These are phyloP conservation scores for Philotrypesis tridentata DNA, from an alignment of 1,140 invertebrate species.

Conservation along the genomic window DNA sequence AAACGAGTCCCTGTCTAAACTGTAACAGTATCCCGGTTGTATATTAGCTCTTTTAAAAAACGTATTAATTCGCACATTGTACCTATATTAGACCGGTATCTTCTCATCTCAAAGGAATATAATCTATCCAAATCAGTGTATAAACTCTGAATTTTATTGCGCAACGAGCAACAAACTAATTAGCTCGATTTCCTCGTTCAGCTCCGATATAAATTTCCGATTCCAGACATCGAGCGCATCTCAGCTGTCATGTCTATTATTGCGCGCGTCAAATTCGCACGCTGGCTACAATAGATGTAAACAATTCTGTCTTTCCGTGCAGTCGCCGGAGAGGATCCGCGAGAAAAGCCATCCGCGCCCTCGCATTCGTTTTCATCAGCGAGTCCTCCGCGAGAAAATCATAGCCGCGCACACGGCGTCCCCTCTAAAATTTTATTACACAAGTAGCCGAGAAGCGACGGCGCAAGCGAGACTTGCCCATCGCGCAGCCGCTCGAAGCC, in stretches of 20 bases:
- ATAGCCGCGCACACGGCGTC: background rate
- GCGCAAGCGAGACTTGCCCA: constrained; percentile 6
- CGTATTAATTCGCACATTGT: too few relatives aligned
- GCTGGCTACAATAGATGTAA: background rate
- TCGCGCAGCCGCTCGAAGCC: constrained; percentile 25
- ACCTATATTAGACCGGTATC: too few relatives aligned
- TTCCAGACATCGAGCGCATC: too few relatives aligned
- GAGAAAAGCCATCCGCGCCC: background rate
- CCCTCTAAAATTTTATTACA: constrained; percentile 32
- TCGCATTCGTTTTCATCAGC: background rate
- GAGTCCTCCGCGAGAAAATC: background rate
- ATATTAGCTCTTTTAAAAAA: too few relatives aligned
- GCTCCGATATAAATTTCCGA: background rate
- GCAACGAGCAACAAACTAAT: background rate
- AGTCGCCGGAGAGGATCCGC: too few relatives aligned
- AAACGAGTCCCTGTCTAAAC: too few relatives aligned
- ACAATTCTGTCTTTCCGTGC: constrained; percentile 4
- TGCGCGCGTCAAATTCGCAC: background rate
- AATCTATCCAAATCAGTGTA: too few relatives aligned
- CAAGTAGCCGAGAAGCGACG: background rate
- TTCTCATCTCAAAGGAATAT: too few relatives aligned
- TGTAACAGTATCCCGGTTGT: too few relatives aligned
- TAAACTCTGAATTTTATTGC: too few relatives aligned
- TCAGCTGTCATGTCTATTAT: background rate
- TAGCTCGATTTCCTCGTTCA: background rate